Evolutionary conservation across 2,888 invertebrate species (phyloP).

Genomic region (Kryphioiulus occultus): DNA sequence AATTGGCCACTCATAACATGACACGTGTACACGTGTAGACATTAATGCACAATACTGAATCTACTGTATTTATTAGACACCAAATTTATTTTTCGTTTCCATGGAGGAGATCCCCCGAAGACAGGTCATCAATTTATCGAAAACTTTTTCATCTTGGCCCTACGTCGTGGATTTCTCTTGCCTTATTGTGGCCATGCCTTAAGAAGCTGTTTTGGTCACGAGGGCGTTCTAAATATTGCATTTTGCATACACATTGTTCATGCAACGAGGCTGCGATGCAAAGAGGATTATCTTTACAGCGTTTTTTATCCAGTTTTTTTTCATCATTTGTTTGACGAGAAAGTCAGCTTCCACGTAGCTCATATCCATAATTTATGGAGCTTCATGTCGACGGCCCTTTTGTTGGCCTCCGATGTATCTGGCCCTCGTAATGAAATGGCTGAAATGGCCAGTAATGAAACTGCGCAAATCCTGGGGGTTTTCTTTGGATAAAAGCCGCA

Average conservation of each 20-base stretch:
- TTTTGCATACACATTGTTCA: slow-evolving; percentile 20
- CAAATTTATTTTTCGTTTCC: background rate
- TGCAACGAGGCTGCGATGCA: background rate
- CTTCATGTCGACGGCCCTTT: background rate
- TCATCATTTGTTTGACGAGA: background rate
- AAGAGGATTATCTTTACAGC: background rate
- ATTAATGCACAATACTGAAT: background rate
- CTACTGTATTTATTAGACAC: background rate
- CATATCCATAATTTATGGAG: slow-evolving; percentile 27
- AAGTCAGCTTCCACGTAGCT: background rate
- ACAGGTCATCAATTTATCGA: background rate
- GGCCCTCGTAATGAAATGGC: background rate
- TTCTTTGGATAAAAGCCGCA: background rate
- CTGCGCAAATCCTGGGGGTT: background rate
- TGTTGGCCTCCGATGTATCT: background rate
- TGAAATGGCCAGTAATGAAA: background rate
- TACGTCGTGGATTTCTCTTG: background rate
- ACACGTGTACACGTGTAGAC: too few species aligned
- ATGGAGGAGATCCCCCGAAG: background rate
- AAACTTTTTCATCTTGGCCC: background rate
- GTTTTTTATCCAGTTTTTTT: background rate
- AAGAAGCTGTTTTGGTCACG: background rate
- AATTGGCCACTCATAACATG: too few species aligned
- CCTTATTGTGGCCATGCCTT: background rate
- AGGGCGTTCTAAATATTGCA: background rate